Conservation (phyloP, 2,888 invertebrate genomes). For the Orchestes rusci region DNA sequence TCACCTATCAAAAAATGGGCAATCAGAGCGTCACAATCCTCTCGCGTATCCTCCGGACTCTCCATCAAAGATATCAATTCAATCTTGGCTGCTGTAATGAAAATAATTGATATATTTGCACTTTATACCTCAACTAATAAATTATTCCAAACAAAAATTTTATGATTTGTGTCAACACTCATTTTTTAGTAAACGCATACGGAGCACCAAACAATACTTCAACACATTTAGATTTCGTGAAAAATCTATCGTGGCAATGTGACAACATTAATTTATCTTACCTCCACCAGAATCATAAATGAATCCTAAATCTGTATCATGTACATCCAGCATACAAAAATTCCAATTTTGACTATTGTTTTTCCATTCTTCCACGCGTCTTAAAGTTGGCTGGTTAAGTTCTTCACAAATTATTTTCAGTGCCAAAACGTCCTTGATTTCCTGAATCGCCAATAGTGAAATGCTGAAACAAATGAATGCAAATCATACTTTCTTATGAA, state of each 20-base stretch:
- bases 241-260: no score
- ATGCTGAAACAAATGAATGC: constrained; percentile 50
- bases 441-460: constrained; percentile 68
- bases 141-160: no score
- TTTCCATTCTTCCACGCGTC: constrained; percentile 58
- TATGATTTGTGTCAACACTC: no score
- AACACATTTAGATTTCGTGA: background rate
- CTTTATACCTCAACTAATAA: background rate
- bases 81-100: constrained; percentile 27
- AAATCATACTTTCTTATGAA: no score
- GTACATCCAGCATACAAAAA: constrained; percentile 44
- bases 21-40: constrained; percentile 35
- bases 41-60: constrained; percentile 30
- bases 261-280: constrained; percentile 14
- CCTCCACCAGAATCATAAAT: constrained; percentile 44
- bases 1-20: constrained; percentile 49
- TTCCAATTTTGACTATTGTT: constrained; percentile 61
- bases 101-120: constrained; percentile 1
- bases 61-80: constrained; percentile 33
- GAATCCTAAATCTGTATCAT: constrained; percentile 41
- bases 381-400: constrained; percentile 56
- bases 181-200: no score
- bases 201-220: no score
- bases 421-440: constrained; percentile 58
- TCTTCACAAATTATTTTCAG: constrained; percentile 64